phyloP scores from a whole-genome alignment of 2,888 invertebrate species.

The Gryllus longicercus region DNA sequence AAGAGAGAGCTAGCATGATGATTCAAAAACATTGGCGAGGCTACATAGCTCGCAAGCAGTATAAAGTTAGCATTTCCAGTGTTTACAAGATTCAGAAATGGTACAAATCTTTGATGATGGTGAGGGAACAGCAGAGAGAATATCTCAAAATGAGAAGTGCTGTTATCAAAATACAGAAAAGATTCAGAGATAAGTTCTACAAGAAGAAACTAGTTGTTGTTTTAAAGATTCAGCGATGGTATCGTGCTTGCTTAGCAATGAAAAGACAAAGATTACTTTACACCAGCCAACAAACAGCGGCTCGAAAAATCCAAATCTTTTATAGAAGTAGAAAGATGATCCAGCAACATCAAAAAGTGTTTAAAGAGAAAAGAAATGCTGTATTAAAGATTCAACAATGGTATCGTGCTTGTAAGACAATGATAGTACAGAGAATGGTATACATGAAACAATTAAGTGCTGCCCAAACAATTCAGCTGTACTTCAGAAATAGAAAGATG shows the following conservation, averaged over 20 bases:
- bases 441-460: conserved; percentile 25
- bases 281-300: background rate
- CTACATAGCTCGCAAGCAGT: conserved; percentile 44
- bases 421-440: conserved; percentile 27
- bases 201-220: conserved; percentile 34
- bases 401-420: conserved; percentile 28
- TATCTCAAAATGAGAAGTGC: conserved; percentile 45
- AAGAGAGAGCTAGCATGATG: conserved; percentile 47
- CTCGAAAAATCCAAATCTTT: conserved; percentile 12
- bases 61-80: conserved; percentile 29
- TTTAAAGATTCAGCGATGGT: conserved; percentile 45
- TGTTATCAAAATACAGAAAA: conserved; percentile 33
- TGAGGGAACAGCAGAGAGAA: conserved; percentile 43
- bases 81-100: conserved; percentile 41
- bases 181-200: conserved; percentile 24
- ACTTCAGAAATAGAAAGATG: conserved; percentile 19
- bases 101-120: conserved; percentile 39
- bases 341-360: conserved; percentile 39
- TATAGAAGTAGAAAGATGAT: conserved; percentile 39
- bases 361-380: conserved; percentile 43
- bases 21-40: conserved; percentile 54
- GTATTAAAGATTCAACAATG: conserved; percentile 32
- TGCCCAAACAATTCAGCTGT: conserved; percentile 27
- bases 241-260: conserved; percentile 45
- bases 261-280: background rate